These are phyloP conservation scores for Ichneumoninae sp. DNA, from an alignment of 2,888 invertebrate genomes.

Conservation along the genomic window DNA sequence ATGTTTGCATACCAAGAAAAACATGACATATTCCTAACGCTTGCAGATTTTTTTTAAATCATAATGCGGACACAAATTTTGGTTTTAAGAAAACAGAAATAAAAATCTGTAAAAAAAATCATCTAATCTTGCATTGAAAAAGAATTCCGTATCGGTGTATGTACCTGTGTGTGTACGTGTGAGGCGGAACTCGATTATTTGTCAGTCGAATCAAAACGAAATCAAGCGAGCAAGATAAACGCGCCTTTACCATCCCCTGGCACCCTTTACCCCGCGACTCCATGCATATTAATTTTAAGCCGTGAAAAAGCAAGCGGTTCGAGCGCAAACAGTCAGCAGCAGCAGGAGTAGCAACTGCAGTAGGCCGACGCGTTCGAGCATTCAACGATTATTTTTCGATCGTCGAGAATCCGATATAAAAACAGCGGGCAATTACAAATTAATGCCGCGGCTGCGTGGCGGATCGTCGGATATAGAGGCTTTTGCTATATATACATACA, in stretches of 20 bases:
- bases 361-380: slow-evolving; percentile 53
- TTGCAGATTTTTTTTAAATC: neutral
- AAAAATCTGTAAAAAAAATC: slow-evolving; percentile 10
- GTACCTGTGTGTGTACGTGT: neutral
- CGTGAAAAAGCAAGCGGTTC: slow-evolving; percentile 79
- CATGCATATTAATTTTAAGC: slow-evolving; percentile 85
- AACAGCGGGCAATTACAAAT: slow-evolving; percentile 81
- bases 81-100: slow-evolving; percentile 8
- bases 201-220: slow-evolving; percentile 83
- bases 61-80: neutral
- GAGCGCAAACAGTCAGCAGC: slow-evolving; percentile 65
- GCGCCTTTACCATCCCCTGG: slow-evolving; percentile 69
- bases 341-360: slow-evolving; percentile 47
- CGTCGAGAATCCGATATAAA: slow-evolving; percentile 78
- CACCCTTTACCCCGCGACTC: slow-evolving; percentile 72
- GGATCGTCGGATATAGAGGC: slow-evolving; percentile 26
- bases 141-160: neutral
- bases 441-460: slow-evolving; percentile 73
- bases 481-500: slow-evolving; percentile 15
- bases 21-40: neutral
- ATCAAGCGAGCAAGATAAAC: slow-evolving; percentile 84
- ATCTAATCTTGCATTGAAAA: neutral
- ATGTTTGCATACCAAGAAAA: neutral
- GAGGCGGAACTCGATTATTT: slow-evolving; percentile 75
- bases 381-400: slow-evolving; percentile 82